Evolutionary conservation across 1,140 invertebrate genomes (phyloP), one percentile per base, ranked within the genome.

Genomic region (Scaptomyza pallida): DNA sequence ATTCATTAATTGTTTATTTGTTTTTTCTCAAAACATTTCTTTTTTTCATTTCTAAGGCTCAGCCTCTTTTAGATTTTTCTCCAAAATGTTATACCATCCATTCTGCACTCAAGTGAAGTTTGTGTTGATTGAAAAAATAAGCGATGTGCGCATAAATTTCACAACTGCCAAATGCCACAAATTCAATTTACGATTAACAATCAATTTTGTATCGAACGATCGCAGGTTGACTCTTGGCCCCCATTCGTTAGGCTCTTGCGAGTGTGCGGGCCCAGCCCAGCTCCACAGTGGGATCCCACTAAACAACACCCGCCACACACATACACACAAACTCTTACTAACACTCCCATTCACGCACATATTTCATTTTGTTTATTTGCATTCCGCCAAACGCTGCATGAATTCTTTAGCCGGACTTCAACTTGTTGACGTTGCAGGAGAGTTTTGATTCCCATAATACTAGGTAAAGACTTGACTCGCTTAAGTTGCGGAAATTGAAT

Each of bases 171-270:
- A 72, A 63, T 61, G 60, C 57, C 37, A 57, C 67, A 70, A 75
- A 82, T 75, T 76, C 78, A 82, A 85, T 82, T 85, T 85, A 70
- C 68, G 60, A 72, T 50, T 48, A 63, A 76, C 62, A 76, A 78
- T 78, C 73, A 75, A 85, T 80, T 85, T 75, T 33, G 54, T 67
- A 50, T 59, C 62, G 45, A 83, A 72, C 75, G 81, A 83, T 82
- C 79, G 68, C 76, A 71, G 61, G 72, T 80, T 86, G 76, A 86
- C 81, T 86, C 64, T 79, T 82, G 81, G 62, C 79, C 81, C 76
- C 76, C 68, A 86, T 79, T 75, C 68, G 64, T 79, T 78, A 74
- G 60, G 56, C 48, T 73, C 48, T 54, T 10, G 33, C 23, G 33
- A 9, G 9, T 35, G 33, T 35, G 9, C 12, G 33, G 12, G 33